Percentiles rank a stretch among this genome's conserved stretches.
Conservation (phyloP, 2,113 vertebrate genomes). For the Anguilla rostrata region DNA sequence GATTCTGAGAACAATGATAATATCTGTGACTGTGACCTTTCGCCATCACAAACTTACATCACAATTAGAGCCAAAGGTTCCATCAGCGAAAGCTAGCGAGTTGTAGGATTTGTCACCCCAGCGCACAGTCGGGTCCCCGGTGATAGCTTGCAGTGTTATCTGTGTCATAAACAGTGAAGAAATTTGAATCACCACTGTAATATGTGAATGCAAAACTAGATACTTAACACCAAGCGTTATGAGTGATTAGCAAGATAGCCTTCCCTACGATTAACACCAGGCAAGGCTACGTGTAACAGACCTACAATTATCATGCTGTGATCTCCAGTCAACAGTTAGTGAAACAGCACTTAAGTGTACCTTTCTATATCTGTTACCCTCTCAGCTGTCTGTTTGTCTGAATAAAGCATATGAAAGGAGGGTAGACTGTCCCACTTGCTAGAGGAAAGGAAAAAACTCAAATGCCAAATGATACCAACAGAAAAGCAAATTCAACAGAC, state of each 20-base stretch:
- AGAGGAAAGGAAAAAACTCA: background rate
- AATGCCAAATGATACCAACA: background rate
- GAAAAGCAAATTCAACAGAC: background rate
- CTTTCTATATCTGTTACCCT: no score
- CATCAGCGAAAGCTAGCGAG: conserved; percentile 78
- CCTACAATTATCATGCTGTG: background rate
- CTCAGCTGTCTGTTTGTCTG: no score
- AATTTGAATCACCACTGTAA: background rate
- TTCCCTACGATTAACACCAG: background rate
- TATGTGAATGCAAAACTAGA: background rate
- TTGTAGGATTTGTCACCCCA: conserved; percentile 99
- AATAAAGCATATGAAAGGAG: no score
- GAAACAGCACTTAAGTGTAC: background rate
- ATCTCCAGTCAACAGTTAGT: background rate
- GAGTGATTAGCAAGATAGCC: background rate
- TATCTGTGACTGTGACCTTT: background rate
- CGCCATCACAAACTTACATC: conserved; percentile 77
- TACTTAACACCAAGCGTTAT: background rate
- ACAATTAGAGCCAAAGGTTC: conserved; percentile 77
- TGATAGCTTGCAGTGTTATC: conserved; percentile 65
- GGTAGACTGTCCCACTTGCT: no score
- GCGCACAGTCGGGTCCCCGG: conserved; percentile 80
- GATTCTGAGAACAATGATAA: no score
- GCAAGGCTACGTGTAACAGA: background rate
- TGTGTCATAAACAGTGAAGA: conserved; percentile 52